phyloP scores from a whole-genome alignment of 2,113 vertebrate genomes.

The Sebastes fasciatus region DNA sequence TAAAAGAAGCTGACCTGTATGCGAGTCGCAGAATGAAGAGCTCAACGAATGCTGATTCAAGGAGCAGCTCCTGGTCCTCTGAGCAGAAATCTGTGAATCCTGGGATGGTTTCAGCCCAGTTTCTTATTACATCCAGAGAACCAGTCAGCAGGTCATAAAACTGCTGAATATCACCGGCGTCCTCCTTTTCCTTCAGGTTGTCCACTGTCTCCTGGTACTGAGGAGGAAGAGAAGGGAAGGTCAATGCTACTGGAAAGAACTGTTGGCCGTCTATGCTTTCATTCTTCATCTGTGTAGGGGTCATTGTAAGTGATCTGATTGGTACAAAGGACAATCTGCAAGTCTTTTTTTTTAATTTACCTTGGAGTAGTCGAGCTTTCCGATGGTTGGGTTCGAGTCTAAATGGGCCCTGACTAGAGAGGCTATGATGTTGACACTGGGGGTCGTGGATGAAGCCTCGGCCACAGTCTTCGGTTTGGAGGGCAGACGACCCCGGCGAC shows the following conservation, averaged over 20 bases:
- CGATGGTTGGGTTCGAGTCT: slow-evolving; percentile 88
- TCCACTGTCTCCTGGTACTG: slow-evolving; percentile 90
- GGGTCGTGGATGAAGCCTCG: slow-evolving; percentile 76
- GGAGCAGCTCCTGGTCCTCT: slow-evolving; percentile 92
- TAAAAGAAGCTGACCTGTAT: slow-evolving; percentile 84
- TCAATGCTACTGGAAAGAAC: not conserved
- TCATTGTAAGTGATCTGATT: not conserved
- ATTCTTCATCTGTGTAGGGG: not conserved
- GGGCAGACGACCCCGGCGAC: slow-evolving; percentile 91
- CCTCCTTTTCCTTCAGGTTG: slow-evolving; percentile 89
- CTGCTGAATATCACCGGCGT: slow-evolving; percentile 90
- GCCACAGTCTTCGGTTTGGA: slow-evolving; percentile 90
- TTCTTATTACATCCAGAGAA: slow-evolving; percentile 91
- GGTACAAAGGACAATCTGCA: not conserved
- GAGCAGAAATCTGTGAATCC: slow-evolving; percentile 88
- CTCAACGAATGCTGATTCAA: slow-evolving; percentile 94
- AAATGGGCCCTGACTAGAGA: slow-evolving; percentile 91
- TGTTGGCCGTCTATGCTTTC: not conserved
- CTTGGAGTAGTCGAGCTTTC: slow-evolving; percentile 94
- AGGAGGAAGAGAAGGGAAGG: not conserved
- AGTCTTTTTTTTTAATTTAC: slow-evolving; percentile 71
- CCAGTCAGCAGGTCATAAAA: slow-evolving; percentile 92
- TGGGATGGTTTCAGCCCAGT: slow-evolving; percentile 93
- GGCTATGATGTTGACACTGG: slow-evolving; percentile 89
- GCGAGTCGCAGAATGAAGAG: slow-evolving; percentile 95